Evolutionary conservation across 64 coral and sea anemone genomes (phyloP).

Genomic region (Orbicella faveolata): DNA sequence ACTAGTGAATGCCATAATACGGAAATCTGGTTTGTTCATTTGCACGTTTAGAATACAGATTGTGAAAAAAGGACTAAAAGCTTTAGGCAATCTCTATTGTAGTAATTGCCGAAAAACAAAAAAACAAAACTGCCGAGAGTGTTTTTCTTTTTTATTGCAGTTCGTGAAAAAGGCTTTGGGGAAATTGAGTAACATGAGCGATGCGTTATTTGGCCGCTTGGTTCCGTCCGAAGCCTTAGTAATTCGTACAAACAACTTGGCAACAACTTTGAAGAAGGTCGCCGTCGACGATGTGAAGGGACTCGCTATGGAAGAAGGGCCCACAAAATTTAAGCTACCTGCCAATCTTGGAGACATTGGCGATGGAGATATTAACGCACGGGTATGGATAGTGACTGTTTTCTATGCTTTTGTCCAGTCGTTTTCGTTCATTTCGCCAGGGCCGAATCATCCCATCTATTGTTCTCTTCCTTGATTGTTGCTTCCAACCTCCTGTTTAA

Average conservation of each 20-base stretch:
- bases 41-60: neutral
- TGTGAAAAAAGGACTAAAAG: neutral
- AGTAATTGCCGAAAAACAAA: no score
- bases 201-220: slow-evolving; percentile 18
- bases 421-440: no score
- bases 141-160: neutral
- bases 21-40: no score
- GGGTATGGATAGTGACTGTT: neutral
- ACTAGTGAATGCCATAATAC: no score
- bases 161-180: neutral
- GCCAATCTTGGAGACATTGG: neutral
- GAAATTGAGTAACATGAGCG: slow-evolving; percentile 2
- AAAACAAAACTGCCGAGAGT: neutral
- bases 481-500: no score
- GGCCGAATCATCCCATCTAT: no score
- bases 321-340: neutral
- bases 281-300: neutral
- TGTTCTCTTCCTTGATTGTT: no score
- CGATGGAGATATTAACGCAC: neutral
- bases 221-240: slow-evolving; percentile 11
- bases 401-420: no score
- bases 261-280: neutral
- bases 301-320: slow-evolving; percentile 12
- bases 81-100: no score
- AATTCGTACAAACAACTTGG: neutral